phyloP scores from a whole-genome alignment of 2,888 invertebrate genomes.

The Erpobdella octoculata region DNA sequence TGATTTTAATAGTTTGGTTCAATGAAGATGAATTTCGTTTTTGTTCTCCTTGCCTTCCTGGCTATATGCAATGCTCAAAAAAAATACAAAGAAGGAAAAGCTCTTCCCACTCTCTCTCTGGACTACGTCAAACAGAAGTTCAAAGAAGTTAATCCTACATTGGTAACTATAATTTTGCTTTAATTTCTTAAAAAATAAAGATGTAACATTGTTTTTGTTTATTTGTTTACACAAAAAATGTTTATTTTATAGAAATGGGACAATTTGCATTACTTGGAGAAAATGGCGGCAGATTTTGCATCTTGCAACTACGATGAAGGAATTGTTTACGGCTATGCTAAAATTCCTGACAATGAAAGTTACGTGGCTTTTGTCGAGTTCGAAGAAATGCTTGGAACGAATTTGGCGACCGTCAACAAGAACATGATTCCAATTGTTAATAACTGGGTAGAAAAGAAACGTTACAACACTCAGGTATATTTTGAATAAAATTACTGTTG shows the following conservation, averaged over 20 bases:
- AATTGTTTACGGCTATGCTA: neutral
- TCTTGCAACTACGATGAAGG: slow-evolving; percentile 9
- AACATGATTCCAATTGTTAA: slow-evolving; percentile 11
- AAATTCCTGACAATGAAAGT: neutral
- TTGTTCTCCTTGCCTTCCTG: too few relatives aligned
- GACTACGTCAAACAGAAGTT: neutral
- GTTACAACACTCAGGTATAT: slow-evolving; percentile 16
- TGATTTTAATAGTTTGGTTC: too few relatives aligned
- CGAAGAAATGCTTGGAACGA: neutral
- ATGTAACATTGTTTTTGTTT: too few relatives aligned
- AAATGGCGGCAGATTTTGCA: neutral
- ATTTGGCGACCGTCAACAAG: neutral
- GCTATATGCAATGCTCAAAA: too few relatives aligned
- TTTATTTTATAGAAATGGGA: neutral
- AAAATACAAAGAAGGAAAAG: too few relatives aligned
- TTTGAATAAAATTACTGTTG: neutral
- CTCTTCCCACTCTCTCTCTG: neutral
- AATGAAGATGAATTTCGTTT: too few relatives aligned
- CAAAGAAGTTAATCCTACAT: slow-evolving; percentile 2
- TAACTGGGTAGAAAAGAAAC: slow-evolving; percentile 11
- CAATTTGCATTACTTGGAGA: neutral
- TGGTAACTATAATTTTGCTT: too few relatives aligned
- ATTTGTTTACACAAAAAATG: too few relatives aligned
- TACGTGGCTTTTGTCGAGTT: slow-evolving; percentile 21
- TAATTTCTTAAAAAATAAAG: too few relatives aligned